phyloP scores from a whole-genome alignment of 2,113 vertebrate genomes.

The Paralichthys olivaceus region DNA sequence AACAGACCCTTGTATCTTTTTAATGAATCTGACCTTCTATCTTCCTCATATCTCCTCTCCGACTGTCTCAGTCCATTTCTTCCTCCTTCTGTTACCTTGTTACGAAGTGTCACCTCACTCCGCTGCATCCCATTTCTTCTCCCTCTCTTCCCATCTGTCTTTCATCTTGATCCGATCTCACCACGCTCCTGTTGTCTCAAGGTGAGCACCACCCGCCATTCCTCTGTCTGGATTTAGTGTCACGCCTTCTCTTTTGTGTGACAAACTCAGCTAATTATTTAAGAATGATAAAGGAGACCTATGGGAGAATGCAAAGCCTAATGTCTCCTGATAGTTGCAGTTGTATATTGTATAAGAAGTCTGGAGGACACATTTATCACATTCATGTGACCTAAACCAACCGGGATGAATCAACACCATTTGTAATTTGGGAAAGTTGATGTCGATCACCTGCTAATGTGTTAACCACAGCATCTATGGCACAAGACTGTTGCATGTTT shows the following conservation, averaged over 20 bases:
- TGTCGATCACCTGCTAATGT: constrained; percentile 21
- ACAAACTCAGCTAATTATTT: constrained; percentile 59
- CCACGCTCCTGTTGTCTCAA: constrained; percentile 54
- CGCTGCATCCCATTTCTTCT: constrained; percentile 19
- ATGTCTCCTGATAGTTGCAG: constrained; percentile 16
- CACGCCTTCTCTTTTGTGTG: constrained; percentile 43
- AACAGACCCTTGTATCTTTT: constrained; percentile 72
- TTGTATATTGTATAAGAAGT: constrained; percentile 32
- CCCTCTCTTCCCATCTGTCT: constrained; percentile 37
- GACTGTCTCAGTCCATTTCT: constrained; percentile 57
- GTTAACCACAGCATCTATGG: neutral
- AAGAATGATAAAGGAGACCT: constrained; percentile 38
- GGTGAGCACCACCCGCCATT: constrained; percentile 56
- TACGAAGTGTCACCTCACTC: constrained; percentile 58
- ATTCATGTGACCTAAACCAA: neutral
- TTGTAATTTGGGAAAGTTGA: constrained; percentile 23
- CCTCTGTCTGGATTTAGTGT: constrained; percentile 37
- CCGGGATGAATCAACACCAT: constrained; percentile 5
- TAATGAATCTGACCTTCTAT: constrained; percentile 77
- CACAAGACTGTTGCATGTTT: neutral
- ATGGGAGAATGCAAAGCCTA: constrained; percentile 19
- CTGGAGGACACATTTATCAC: constrained; percentile 45
- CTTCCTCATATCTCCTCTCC: constrained; percentile 48
- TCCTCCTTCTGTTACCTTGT: constrained; percentile 57
- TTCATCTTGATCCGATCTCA: constrained; percentile 65